phyloP scores from a whole-genome alignment of 2,888 invertebrate genomes.

The Eilema sororculum region DNA sequence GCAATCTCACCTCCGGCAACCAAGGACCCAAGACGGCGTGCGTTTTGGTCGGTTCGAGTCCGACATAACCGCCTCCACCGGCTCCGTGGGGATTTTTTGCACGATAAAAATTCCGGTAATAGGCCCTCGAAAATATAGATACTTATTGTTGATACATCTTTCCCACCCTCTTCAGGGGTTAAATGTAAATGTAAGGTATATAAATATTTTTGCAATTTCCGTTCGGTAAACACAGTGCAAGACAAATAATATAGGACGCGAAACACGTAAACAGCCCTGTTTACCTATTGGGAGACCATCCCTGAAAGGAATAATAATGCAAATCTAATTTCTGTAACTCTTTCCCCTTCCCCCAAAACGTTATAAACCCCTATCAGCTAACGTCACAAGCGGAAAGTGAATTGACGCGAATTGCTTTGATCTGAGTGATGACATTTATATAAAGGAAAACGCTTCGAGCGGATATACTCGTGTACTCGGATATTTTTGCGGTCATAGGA shows the following conservation, averaged over 20 bases:
- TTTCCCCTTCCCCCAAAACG: constrained; percentile 14
- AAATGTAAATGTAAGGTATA: neutral
- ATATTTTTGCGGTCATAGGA: neutral
- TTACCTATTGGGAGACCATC: neutral
- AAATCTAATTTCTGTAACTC: constrained; percentile 9
- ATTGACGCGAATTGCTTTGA: constrained; percentile 55
- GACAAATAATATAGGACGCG: neutral
- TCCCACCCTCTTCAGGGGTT: no score
- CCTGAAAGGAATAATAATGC: neutral
- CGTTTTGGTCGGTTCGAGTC: no score
- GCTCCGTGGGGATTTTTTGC: no score
- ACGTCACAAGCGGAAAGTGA: constrained; percentile 36
- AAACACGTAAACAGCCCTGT: neutral
- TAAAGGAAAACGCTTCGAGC: constrained; percentile 19
- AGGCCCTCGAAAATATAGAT: no score
- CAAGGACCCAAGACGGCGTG: no score
- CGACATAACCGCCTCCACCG: no score
- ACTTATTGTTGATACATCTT: no score
- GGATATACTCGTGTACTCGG: neutral
- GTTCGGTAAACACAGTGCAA: neutral
- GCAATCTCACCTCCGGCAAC: no score
- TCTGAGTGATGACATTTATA: constrained; percentile 44
- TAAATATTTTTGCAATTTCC: neutral
- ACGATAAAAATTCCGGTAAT: no score
- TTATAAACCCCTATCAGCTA: constrained; percentile 16